Base-by-base conservation (phyloP, 2,888 invertebrate species). In the Synanthedon vespiformis region DNA sequence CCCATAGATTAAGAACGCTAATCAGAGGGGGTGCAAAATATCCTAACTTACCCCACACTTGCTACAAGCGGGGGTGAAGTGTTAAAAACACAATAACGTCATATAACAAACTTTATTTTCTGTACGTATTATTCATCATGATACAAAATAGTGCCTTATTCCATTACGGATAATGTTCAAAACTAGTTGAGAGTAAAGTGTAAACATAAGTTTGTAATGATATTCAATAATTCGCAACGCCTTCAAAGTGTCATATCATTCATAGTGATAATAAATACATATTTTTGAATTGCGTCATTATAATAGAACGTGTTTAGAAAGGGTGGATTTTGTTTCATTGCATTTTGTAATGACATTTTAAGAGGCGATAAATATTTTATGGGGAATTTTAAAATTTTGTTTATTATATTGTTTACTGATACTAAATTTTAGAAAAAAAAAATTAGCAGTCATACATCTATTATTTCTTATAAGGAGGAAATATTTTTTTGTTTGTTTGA, bases 171-270 rank as follows among this genome's bases (percentile, higher is more conserved):
- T 47, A 34, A 13, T 14, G 52, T 44, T 10, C 40, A 1, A 4
- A 48, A 12, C 14, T 10, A 41, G 13, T 18, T 44, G 50, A 14
- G 27, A 41, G 34, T 34, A 34, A 34, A 34, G 57, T 44, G 13
- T 44, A 44, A 44, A 44, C n/a, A 12, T 44, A 44, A 47, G 8
- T 52, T 62, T 59, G 60, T 55, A 51, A 51, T 54, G 56, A 50
- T 55, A 58, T 58, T 68, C 68, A 69, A 73, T 80, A 80, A 86
- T 87, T 87, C 80, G 87, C 62, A 81, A 86, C 85, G 86, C 86
- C 86, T 86, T 82, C 79, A 76, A 79, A 77, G 73, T 86, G 86
- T 86, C 86, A 86, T 85, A 87, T 87, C 84, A 82, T 73, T 86
- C 83, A 86, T 81, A 72, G 67, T 66, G 71, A 79, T 77, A 84